Evolutionary conservation across 2,113 vertebrate genomes (phyloP).

Genomic region (Saiga tatarica): DNA sequence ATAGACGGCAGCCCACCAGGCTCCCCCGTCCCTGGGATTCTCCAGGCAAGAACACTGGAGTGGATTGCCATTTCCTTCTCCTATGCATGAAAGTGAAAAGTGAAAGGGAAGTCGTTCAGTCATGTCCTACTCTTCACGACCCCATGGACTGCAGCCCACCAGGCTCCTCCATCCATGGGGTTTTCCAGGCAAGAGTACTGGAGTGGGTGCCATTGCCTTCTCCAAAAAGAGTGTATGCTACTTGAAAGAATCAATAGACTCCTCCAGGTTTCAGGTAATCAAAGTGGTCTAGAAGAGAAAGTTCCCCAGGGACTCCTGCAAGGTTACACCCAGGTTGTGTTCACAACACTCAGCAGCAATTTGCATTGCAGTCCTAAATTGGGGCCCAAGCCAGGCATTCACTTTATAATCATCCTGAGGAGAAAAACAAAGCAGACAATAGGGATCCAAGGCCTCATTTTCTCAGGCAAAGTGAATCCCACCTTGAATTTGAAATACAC

Average conservation of each 20-base stretch:
- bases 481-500: slow-evolving; percentile 68
- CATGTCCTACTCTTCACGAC: too few species aligned
- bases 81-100: too few species aligned
- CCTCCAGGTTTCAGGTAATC: neutral
- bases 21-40: too few species aligned
- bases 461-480: slow-evolving; percentile 58
- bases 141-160: too few species aligned
- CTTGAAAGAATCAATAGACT: neutral
- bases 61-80: too few species aligned
- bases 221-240: neutral
- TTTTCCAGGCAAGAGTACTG: too few species aligned
- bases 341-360: neutral
- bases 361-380: slow-evolving; percentile 29
- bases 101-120: too few species aligned
- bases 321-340: neutral
- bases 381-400: slow-evolving; percentile 45
- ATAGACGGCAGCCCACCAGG: too few species aligned
- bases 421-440: slow-evolving; percentile 71
- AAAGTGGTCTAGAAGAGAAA: neutral
- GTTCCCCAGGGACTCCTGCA: neutral
- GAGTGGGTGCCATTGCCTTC: too few species aligned
- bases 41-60: too few species aligned
- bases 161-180: too few species aligned
- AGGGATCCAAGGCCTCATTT: slow-evolving; percentile 45
- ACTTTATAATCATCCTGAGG: slow-evolving; percentile 60